Conservation (phyloP, 2,113 vertebrate species). For the Naja naja region DNA sequence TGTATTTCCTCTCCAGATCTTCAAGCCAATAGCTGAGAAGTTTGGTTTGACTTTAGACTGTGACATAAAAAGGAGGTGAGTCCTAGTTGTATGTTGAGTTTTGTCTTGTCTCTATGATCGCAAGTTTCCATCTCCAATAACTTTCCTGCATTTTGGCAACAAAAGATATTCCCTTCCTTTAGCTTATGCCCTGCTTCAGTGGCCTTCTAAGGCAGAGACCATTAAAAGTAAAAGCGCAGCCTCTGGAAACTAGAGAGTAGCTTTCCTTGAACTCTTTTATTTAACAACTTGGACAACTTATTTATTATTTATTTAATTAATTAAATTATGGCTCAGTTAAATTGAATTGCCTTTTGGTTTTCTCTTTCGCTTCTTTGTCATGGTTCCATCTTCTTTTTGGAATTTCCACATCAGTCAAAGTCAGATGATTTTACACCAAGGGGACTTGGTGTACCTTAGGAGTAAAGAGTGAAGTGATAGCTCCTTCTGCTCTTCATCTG, state of each 20-base stretch:
- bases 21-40: constrained; percentile 89
- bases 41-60: constrained; percentile 90
- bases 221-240: neutral
- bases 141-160: neutral
- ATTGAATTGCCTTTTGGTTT: neutral
- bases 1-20: constrained; percentile 78
- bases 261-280: neutral
- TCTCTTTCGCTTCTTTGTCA: neutral
- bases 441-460: neutral
- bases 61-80: constrained; percentile 89
- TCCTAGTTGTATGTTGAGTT: neutral
- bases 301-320: too few relatives aligned
- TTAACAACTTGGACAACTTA: too few relatives aligned
- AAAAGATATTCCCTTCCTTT: neutral
- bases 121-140: neutral
- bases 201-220: neutral
- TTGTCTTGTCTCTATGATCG: neutral
- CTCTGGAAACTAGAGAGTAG: neutral
- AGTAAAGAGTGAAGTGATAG: neutral
- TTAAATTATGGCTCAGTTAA: neutral
- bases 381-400: neutral
- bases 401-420: neutral
- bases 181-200: neutral
- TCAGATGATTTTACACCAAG: neutral
- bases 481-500: neutral